Base-by-base conservation (phyloP, 2,888 invertebrate species). In the Oxystoma pomonae region DNA sequence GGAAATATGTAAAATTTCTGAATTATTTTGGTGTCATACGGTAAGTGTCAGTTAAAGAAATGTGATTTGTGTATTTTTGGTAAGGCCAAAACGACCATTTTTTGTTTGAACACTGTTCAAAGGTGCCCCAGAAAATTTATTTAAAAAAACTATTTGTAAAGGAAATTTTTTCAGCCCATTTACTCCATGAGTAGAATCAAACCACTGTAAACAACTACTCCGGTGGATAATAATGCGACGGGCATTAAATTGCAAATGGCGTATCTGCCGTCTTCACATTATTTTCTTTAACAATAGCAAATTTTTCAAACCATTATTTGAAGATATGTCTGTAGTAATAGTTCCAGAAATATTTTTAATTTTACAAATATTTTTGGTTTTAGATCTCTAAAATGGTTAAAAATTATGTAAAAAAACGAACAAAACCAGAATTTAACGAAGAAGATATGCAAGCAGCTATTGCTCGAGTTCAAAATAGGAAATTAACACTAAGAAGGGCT, bases 371-470 rank as follows among this genome's bases (percentile, higher is more conserved):
- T 35, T 35, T 7, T 35, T 35, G 35, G 35, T 35, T 35, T 35
- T 35, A 35, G 35, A 12, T 35, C 3, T 35, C 12, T 35, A 35
- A 35, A 35, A 35, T 35, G 35, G 35, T 35, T 35, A 35, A 12
- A 35, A 35, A 59, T 19, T 59, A 59, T 17, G 20, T 50, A 16
- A 61, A 49, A 19, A 58, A 58, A 57, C 16, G 58, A 57, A 49
- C 57, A 49, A 61, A 61, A 21, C 61, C 61, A 58, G 57, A 57
- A 17, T 20, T 58, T 49, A 61, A 35, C n/a, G 57, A 61, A 52
- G 61, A 61, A 16, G 49, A 58, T 20, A 61, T 61, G 61, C 55
- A 58, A 19, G 51, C 35, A 35, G 57, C 61, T n/a, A 61, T 61
- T 2, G 56, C 21, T 16, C 16, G 19, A 57, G 57, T 61, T 17